Evolutionary conservation across 2,888 invertebrate genomes (phyloP).

Genomic region (Parthenolecanium corni): DNA sequence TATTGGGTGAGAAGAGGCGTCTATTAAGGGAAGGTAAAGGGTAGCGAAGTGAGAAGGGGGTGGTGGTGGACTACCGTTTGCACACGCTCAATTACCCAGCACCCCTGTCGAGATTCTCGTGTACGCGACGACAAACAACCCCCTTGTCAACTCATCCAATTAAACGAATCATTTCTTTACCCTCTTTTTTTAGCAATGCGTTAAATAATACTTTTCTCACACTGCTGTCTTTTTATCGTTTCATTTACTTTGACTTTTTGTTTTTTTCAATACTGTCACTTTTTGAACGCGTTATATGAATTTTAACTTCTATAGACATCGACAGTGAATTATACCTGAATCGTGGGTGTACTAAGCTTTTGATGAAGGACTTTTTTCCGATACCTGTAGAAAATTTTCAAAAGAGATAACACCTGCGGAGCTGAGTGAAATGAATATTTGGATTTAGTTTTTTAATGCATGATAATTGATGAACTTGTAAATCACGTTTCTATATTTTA

Average conservation of each 20-base stretch:
- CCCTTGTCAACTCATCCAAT: constrained; percentile 28
- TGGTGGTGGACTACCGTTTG: constrained; percentile 19
- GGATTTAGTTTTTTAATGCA: too few relatives aligned
- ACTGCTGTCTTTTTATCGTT: constrained; percentile 18
- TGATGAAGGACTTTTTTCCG: too few relatives aligned
- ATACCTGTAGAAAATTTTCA: too few relatives aligned
- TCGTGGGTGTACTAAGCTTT: too few relatives aligned
- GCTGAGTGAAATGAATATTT: too few relatives aligned
- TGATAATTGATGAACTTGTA: too few relatives aligned
- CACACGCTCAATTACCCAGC: constrained; percentile 27
- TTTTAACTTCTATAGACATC: too few relatives aligned
- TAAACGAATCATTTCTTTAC: constrained; percentile 20
- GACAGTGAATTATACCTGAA: too few relatives aligned
- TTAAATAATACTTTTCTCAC: constrained; percentile 21
- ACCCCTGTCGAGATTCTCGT: constrained; percentile 23
- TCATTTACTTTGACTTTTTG: background rate
- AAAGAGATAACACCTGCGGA: too few relatives aligned
- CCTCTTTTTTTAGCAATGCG: constrained; percentile 1
- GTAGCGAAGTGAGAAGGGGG: constrained; percentile 1
- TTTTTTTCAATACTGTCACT: too few relatives aligned
- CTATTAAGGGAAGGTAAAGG: background rate
- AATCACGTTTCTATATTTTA: too few relatives aligned
- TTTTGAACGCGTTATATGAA: too few relatives aligned
- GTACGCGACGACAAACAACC: constrained; percentile 15
- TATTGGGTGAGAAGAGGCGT: constrained; percentile 18